Conservation (phyloP, 2,888 invertebrate species). For the Cantharis flavilabris region DNA sequence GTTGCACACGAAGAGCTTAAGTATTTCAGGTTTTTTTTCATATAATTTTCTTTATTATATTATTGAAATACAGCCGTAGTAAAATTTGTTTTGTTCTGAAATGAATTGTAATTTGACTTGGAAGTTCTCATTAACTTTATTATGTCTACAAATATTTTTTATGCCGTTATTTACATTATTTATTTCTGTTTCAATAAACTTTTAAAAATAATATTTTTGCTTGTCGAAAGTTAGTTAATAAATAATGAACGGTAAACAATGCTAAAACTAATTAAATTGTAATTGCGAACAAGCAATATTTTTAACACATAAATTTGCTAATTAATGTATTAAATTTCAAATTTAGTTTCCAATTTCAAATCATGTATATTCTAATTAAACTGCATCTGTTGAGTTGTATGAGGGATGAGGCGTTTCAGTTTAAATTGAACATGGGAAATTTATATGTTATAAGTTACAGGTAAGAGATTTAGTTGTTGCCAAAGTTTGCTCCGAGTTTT, state of each 20-base stretch:
- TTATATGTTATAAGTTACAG: conserved; percentile 16
- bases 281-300: background rate
- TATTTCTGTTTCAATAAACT: too few species aligned
- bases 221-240: background rate
- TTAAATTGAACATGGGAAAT: conserved; percentile 19
- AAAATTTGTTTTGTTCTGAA: background rate
- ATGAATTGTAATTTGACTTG: background rate
- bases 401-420: background rate
- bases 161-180: background rate
- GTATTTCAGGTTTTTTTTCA: background rate
- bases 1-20: background rate
- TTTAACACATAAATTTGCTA: background rate
- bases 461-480: conserved; percentile 14
- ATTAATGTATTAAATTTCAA: conserved; percentile 22
- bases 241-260: background rate
- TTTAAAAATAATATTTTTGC: too few species aligned
- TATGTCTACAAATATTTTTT: background rate
- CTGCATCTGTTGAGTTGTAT: conserved; percentile 22
- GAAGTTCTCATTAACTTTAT: background rate
- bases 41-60: background rate
- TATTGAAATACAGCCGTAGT: background rate
- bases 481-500: conserved; percentile 26
- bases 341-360: conserved; percentile 29
- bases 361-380: conserved; percentile 33
- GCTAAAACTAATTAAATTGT: background rate